These are phyloP conservation scores for Sebastes flavidus DNA, from an alignment of 2,797 vertebrate genomes.

Conservation along the genomic window DNA sequence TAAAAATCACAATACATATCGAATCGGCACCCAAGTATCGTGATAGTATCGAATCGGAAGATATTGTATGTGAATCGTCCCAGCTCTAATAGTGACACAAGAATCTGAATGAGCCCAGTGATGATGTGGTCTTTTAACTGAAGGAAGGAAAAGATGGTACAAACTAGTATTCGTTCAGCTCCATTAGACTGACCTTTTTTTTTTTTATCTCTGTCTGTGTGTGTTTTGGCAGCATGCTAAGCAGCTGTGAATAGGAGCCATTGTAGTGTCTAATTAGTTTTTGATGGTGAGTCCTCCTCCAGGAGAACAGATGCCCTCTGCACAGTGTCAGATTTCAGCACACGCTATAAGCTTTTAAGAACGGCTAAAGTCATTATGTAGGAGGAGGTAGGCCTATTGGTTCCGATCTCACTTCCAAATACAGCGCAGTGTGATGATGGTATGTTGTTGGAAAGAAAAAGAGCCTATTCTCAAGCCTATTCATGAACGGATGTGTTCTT, in stretches of 20 bases:
- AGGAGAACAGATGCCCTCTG: conserved; percentile 63
- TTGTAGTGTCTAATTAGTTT: conserved; percentile 69
- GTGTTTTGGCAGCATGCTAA: conserved; percentile 3
- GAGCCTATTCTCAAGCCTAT: neutral
- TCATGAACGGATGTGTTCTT: neutral
- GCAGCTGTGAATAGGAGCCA: conserved; percentile 51
- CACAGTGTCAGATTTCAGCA: conserved; percentile 62
- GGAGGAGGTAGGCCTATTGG: conserved; percentile 24
- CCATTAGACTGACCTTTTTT: neutral
- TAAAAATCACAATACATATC: too few relatives aligned
- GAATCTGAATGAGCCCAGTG: neutral
- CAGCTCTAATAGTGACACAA: neutral
- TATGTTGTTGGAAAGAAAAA: neutral
- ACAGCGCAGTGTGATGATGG: neutral
- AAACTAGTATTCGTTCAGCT: neutral
- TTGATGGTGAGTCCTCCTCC: conserved; percentile 46
- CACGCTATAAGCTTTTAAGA: conserved; percentile 67
- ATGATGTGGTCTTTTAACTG: neutral
- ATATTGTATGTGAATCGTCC: too few relatives aligned
- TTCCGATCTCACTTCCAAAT: conserved; percentile 16
- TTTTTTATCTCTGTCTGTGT: neutral
- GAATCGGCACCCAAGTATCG: too few relatives aligned
- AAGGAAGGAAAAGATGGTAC: neutral
- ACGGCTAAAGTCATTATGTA: conserved; percentile 56
- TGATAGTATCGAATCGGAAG: too few relatives aligned